A percentile compares a stretch with the other conserved stretches of the same genome.
Conservation (phyloP, 2,113 vertebrate genomes). For the Podarcis cretensis region DNA sequence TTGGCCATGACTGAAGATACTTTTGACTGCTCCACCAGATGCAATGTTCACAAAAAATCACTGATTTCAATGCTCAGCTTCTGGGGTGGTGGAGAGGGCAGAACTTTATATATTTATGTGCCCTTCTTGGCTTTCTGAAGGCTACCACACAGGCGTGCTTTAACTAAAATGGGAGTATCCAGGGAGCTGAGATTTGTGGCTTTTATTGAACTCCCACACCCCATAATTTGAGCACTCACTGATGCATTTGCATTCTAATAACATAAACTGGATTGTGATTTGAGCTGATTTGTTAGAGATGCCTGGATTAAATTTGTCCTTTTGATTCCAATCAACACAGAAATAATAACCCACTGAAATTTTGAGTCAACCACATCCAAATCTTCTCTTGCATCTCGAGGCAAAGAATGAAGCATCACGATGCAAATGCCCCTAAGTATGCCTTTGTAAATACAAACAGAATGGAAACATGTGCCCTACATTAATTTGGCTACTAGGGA, state of each 20-base stretch:
- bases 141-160: background rate
- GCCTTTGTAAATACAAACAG: slow-evolving; percentile 23
- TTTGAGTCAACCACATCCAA: background rate
- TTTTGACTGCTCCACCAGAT: too few species aligned
- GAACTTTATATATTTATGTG: too few species aligned
- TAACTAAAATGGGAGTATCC: background rate
- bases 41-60: too few species aligned
- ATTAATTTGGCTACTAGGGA: background rate
- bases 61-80: too few species aligned
- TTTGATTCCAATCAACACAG: background rate
- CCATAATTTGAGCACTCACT: background rate
- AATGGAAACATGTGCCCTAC: slow-evolving; percentile 6
- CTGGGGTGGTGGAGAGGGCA: too few species aligned
- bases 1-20: too few species aligned
- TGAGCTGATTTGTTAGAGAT: background rate
- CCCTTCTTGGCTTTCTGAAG: too few species aligned
- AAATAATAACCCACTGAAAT: background rate
- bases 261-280: background rate
- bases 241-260: background rate
- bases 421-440: slow-evolving; percentile 1
- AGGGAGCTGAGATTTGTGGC: too few species aligned
- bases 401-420: background rate
- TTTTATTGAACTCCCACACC: too few species aligned
- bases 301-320: background rate
- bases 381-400: slow-evolving; percentile 3